Conservation (phyloP, 2,888 invertebrate genomes). For the Incurvaria masculella region DNA sequence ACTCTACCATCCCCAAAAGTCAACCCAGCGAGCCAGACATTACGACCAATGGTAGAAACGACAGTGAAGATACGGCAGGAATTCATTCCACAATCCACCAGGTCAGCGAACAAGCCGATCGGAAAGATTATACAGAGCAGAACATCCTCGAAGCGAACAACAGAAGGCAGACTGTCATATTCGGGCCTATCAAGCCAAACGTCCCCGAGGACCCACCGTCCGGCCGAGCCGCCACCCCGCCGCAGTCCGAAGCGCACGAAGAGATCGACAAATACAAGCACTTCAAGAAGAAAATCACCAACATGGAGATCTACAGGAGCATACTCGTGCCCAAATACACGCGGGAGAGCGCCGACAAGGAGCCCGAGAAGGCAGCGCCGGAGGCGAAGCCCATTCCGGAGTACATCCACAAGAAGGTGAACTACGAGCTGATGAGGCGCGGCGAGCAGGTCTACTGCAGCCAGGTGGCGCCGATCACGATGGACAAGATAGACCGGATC, state of each 20-base stretch:
- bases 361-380: constrained; percentile 21
- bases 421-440: constrained; percentile 32
- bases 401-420: constrained; percentile 47
- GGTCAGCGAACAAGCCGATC: neutral
- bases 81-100: constrained; percentile 7
- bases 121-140: constrained; percentile 24
- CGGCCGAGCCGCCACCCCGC: too few relatives aligned
- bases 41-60: neutral
- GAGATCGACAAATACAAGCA: neutral
- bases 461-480: constrained; percentile 39
- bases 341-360: neutral
- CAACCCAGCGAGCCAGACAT: neutral
- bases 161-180: constrained; percentile 46
- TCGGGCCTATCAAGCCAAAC: constrained; percentile 23
- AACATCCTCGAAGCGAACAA: constrained; percentile 46
- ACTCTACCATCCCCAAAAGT: neutral
- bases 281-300: constrained; percentile 8
- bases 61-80: neutral
- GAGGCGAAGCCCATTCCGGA: constrained; percentile 27
- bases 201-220: constrained; percentile 13
- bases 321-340: constrained; percentile 4
- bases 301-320: constrained; percentile 10
- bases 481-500: constrained; percentile 28
- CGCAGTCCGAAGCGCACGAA: too few relatives aligned
- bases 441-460: constrained; percentile 21